Conservation (phyloP, 2,797 vertebrate genomes). For the Sebastes steindachneri region DNA sequence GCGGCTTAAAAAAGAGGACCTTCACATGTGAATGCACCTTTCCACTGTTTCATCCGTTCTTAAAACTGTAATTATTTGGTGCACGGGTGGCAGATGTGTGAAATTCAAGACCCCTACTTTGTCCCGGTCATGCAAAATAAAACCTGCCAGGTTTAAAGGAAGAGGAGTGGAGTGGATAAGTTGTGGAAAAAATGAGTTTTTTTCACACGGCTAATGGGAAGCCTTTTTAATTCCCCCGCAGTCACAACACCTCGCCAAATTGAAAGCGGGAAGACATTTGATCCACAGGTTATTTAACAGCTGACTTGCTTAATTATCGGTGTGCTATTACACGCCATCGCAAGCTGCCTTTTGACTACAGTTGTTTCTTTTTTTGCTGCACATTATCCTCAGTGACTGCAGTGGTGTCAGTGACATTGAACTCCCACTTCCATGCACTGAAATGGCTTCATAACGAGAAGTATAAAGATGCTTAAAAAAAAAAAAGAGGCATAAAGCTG, state of each 20-base stretch:
- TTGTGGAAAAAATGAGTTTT: neutral
- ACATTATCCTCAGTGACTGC: conserved; percentile 13
- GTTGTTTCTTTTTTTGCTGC: neutral
- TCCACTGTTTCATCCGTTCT: neutral
- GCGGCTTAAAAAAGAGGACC: conserved; percentile 18
- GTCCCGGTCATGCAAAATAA: neutral
- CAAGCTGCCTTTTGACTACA: neutral
- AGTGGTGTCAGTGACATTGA: neutral
- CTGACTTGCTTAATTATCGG: conserved; percentile 26
- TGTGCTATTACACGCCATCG: conserved; percentile 11
- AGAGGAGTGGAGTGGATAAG: neutral
- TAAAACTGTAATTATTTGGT: neutral
- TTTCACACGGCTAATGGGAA: neutral
- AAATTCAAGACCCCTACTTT: neutral
- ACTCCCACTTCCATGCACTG: neutral
- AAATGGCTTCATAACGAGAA: neutral
- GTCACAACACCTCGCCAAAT: conserved; percentile 25
- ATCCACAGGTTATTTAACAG: conserved; percentile 45
- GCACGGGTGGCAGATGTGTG: neutral
- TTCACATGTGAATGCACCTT: conserved; percentile 25
- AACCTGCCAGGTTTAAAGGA: neutral
- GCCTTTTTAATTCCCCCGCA: conserved; percentile 12
- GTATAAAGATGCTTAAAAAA: neutral
- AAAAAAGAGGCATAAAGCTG: neutral
- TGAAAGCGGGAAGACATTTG: conserved; percentile 30